Conservation (phyloP, 2,797 vertebrate genomes). For the Lagodon rhomboides region DNA sequence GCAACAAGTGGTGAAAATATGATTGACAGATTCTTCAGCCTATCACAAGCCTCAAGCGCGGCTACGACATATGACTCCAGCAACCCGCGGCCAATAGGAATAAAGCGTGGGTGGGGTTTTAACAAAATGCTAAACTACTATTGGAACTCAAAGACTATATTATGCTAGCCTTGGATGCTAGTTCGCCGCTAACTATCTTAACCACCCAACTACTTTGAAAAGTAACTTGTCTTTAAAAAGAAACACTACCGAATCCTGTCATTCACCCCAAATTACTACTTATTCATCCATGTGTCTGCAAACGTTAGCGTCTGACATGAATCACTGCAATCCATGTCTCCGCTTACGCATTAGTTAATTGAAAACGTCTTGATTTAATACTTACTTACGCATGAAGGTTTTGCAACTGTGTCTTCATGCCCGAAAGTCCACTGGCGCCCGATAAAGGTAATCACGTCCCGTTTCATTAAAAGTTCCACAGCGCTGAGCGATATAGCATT, state of each 20-base stretch:
- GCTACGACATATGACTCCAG: conserved; percentile 71
- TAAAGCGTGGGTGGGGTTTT: conserved; percentile 51
- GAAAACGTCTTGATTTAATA: conserved; percentile 72
- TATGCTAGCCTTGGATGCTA: conserved; percentile 71
- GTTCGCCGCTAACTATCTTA: conserved; percentile 48
- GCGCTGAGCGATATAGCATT: conserved; percentile 55
- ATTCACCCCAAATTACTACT: background rate
- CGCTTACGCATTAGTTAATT: conserved; percentile 49
- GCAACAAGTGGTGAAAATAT: conserved; percentile 88
- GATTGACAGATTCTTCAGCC: conserved; percentile 64
- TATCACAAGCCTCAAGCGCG: conserved; percentile 42
- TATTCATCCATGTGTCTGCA: background rate
- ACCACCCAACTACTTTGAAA: conserved; percentile 54
- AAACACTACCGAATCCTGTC: background rate
- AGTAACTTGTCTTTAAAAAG: conserved; percentile 38
- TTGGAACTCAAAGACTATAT: conserved; percentile 47
- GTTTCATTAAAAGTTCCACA: conserved; percentile 61
- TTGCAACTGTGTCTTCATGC: conserved; percentile 61
- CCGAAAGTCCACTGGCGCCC: conserved; percentile 39
- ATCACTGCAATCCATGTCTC: conserved; percentile 42
- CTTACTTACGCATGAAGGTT: conserved; percentile 83
- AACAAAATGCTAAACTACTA: conserved; percentile 58
- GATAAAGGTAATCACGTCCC: conserved; percentile 28
- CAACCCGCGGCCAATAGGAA: conserved; percentile 73
- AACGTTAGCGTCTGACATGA: background rate